Evolutionary conservation across 1,140 invertebrate genomes (phyloP).

Genomic region (Zaprionus ornatus): DNA sequence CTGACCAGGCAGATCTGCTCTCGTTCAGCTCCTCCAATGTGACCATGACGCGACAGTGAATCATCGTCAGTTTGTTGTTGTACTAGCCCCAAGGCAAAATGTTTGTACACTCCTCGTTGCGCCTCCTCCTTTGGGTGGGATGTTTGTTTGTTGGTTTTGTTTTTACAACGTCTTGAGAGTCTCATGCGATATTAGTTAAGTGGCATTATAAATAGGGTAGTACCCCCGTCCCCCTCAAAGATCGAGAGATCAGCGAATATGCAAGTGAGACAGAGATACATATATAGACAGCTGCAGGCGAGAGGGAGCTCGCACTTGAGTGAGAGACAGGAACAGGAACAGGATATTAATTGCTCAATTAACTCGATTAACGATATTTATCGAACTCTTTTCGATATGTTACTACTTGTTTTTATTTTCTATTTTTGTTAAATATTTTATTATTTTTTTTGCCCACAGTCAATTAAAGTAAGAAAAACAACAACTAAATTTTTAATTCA

Average conservation of each 20-base stretch:
- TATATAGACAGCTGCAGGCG: background rate
- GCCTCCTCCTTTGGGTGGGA: background rate
- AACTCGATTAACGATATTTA: constrained; percentile 15
- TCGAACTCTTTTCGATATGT: constrained; percentile 25
- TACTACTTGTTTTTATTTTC: constrained; percentile 7
- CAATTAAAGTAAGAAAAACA: constrained; percentile 31
- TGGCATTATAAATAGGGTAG: constrained; percentile 12
- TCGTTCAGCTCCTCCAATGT: constrained; percentile 50
- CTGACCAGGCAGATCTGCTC: constrained; percentile 84
- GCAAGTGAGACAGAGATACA: constrained; percentile 10
- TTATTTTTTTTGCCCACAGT: constrained; percentile 26
- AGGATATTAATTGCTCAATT: constrained; percentile 25
- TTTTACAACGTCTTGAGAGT: constrained; percentile 30
- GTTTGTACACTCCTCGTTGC: constrained; percentile 19
- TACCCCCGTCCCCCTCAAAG: constrained; percentile 1
- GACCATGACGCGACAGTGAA: constrained; percentile 50
- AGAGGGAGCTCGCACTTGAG: constrained; percentile 6
- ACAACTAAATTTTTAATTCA: constrained; percentile 24
- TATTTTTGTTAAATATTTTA: background rate
- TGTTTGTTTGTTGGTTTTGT: background rate
- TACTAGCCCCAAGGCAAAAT: constrained; percentile 7
- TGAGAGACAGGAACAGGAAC: constrained; percentile 22
- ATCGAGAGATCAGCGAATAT: background rate
- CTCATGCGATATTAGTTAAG: constrained; percentile 47
- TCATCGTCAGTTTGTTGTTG: background rate